Percentiles rank a stretch among this genome's conserved stretches.
These are phyloP conservation scores for Zaprionus ghesquierei DNA, from an alignment of 1,140 invertebrate genomes.

Conservation along the genomic window DNA sequence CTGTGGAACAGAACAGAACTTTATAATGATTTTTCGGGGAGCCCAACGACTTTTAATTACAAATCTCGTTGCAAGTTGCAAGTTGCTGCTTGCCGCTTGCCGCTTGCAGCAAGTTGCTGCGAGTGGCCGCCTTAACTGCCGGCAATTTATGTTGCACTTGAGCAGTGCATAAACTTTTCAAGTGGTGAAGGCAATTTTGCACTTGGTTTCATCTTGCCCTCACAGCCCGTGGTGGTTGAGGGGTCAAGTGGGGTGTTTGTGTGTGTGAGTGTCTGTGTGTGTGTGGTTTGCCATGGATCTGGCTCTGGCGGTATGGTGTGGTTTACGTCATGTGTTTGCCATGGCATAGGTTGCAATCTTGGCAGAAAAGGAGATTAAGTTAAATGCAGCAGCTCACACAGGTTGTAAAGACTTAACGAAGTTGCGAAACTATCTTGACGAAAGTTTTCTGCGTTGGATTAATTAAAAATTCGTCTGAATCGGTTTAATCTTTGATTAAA, in stretches of 20 bases:
- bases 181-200: slow-evolving; percentile 72
- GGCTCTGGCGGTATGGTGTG: background rate
- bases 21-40: slow-evolving; percentile 43
- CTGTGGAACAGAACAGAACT: slow-evolving; percentile 32
- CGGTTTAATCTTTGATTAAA: slow-evolving; percentile 9
- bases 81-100: background rate
- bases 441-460: slow-evolving; percentile 12
- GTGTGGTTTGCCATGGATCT: background rate
- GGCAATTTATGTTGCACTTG: slow-evolving; percentile 75
- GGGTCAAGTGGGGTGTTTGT: slow-evolving; percentile 36
- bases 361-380: slow-evolving; percentile 21
- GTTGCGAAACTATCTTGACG: slow-evolving; percentile 17
- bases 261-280: no score
- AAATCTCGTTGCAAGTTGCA: slow-evolving; percentile 18
- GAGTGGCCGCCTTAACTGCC: slow-evolving; percentile 49
- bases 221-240: no score
- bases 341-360: slow-evolving; percentile 14
- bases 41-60: slow-evolving; percentile 50
- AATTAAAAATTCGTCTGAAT: slow-evolving; percentile 21
- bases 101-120: slow-evolving; percentile 2
- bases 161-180: slow-evolving; percentile 67
- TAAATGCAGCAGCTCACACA: slow-evolving; percentile 13
- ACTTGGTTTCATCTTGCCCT: slow-evolving; percentile 68
- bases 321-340: slow-evolving; percentile 9
- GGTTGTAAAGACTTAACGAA: slow-evolving; percentile 34